Base-by-base conservation (phyloP, 2,888 invertebrate species). In the Cheilosia pagana region DNA sequence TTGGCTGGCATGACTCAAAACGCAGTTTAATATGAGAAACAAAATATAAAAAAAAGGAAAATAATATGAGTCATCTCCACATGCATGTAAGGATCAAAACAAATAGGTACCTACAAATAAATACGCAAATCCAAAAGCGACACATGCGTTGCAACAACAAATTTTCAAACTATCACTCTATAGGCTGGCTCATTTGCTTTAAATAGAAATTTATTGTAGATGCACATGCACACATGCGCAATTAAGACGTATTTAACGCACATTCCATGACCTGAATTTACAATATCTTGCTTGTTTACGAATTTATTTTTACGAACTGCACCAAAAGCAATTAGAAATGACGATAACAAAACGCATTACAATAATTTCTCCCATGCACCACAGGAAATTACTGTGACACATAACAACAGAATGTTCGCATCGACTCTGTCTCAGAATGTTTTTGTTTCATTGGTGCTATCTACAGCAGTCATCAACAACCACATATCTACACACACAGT, bases 321-420 rank as follows among this genome's bases (percentile, higher is more conserved):
- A 19, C 3, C 41, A 60, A 43, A 28, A 28, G 41, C 25, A 39
- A 25, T 57, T 14, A 57, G 14, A 48, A 23, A 35, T 19, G 6
- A 5, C 19, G 60, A 45, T 60, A 41, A 41, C 50, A n/a, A 28
- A 19, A 59, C 28, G 14, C 59, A 41, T 28, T 19, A 21, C 10
- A 25, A 39, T 48, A 19, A 53, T 39, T 31, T 71, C 21, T 52
- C 28, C 52, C 28, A 52, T 10, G 16, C 8, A 21, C 10, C 35
- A 35, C 28, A 28, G 50, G 52, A 71, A 41, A 28, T 50, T 41
- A 28, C 39, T 14, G 59, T 71, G 71, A 71, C 71, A 71, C 71
- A 71, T 52, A 52, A 52, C 41, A 14, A 7, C 5, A 19, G 71
- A 71, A 71, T 71, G 50, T 52, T 60, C 25, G 25, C 59, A 25